Conservation (phyloP, 2,888 invertebrate species). For the Leucoma salicis region DNA sequence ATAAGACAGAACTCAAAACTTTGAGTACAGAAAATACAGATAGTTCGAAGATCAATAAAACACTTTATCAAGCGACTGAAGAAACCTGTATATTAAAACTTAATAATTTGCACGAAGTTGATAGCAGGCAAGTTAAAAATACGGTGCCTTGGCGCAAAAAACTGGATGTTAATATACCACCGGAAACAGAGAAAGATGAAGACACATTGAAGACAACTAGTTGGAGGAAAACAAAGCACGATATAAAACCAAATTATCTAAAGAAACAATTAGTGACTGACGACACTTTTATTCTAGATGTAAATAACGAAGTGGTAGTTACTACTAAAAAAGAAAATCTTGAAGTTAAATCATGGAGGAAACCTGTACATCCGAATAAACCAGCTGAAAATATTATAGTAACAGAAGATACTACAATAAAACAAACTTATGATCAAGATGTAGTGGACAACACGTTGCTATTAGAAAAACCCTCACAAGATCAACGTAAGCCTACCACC, state of each 20-base stretch:
- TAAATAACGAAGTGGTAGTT: constrained; percentile 17
- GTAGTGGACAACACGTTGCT: constrained; percentile 17
- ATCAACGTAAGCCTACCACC: constrained; percentile 30
- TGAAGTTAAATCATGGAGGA: constrained; percentile 45
- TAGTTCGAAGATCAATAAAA: constrained; percentile 35
- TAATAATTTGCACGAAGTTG: constrained; percentile 52
- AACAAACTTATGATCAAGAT: constrained; percentile 19
- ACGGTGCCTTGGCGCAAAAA: constrained; percentile 65
- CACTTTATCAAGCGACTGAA: constrained; percentile 60
- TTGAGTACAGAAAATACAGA: constrained; percentile 36
- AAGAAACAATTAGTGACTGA: constrained; percentile 33
- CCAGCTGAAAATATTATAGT: constrained; percentile 7
- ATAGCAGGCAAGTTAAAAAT: constrained; percentile 45
- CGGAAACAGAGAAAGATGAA: constrained; percentile 37
- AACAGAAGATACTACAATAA: constrained; percentile 16
- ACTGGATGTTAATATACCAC: constrained; percentile 27
- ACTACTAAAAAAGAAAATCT: constrained; percentile 25
- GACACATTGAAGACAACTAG: constrained; percentile 41
- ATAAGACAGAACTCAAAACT: constrained; percentile 48
- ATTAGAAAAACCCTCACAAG: constrained; percentile 30
- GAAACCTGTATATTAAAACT: constrained; percentile 64
- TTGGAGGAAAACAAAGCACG: constrained; percentile 47
- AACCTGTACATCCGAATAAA: constrained; percentile 1
- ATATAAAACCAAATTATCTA: constrained; percentile 14
- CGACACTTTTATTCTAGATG: constrained; percentile 34